phyloP scores from a whole-genome alignment of 2,888 invertebrate species.

The Cosmia trapezina region DNA sequence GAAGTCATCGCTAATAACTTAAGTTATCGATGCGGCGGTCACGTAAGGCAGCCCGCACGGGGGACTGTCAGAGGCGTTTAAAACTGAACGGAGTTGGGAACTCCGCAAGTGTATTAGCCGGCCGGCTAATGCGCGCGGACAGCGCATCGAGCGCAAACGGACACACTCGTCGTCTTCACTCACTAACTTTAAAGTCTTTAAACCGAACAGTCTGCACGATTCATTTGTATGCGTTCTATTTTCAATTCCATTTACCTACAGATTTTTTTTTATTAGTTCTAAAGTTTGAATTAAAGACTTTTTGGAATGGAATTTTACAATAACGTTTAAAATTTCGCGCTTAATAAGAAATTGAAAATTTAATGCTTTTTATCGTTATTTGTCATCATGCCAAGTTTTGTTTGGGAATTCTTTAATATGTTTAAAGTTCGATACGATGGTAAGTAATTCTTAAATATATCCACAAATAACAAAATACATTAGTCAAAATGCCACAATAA shows the following conservation, averaged over 20 bases:
- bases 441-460: conserved; percentile 52
- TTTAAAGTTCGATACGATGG: conserved; percentile 48
- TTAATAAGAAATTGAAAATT: conserved; percentile 52
- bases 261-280: conserved; percentile 8
- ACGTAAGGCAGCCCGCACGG: conserved; percentile 74
- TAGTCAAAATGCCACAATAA: conserved; percentile 57
- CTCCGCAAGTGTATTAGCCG: conserved; percentile 81
- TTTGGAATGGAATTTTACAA: conserved; percentile 37
- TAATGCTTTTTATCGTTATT: conserved; percentile 45
- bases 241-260: conserved; percentile 24
- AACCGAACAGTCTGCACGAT: conserved; percentile 53
- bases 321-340: conserved; percentile 10
- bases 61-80: conserved; percentile 82
- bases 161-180: conserved; percentile 66
- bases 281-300: conserved; percentile 32
- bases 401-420: conserved; percentile 37
- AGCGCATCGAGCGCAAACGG: conserved; percentile 74
- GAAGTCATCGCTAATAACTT: conserved; percentile 66
- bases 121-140: conserved; percentile 75
- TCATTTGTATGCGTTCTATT: conserved; percentile 55
- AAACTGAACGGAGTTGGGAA: conserved; percentile 76
- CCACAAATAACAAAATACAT: conserved; percentile 54
- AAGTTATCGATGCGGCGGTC: conserved; percentile 77
- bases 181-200: conserved; percentile 56
- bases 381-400: conserved; percentile 61